These are phyloP conservation scores for Microcebus griseorufus DNA, from an alignment of 2,113 vertebrate species.

Conservation along the genomic window DNA sequence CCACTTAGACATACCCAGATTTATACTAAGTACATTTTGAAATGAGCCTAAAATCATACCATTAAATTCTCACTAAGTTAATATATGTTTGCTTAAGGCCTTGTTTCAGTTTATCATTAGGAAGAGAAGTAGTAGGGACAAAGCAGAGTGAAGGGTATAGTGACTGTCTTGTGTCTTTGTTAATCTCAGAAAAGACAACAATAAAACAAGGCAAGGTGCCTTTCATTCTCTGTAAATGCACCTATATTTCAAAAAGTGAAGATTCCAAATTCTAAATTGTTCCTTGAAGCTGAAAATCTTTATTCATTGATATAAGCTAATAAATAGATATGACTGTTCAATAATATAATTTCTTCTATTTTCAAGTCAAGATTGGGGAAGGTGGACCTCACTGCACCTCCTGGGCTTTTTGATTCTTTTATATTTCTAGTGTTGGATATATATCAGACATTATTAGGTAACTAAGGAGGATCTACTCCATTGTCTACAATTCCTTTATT, in stretches of 20 bases:
- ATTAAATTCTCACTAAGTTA: not conserved
- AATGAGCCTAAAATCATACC: not conserved
- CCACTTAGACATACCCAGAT: not conserved
- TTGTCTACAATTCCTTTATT: not conserved
- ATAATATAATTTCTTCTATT: not conserved
- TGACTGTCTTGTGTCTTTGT: not conserved
- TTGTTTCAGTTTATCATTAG: not conserved
- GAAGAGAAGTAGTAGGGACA: not conserved
- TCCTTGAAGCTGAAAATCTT: not conserved
- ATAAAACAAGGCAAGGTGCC: not conserved
- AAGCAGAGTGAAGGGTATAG: no score
- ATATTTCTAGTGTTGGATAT: not conserved
- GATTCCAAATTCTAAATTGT: not conserved
- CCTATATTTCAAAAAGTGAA: not conserved
- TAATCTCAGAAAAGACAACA: not conserved
- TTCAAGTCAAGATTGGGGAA: not conserved
- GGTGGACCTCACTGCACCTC: not conserved
- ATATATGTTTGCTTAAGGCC: not conserved
- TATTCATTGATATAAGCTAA: not conserved
- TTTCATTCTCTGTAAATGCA: not conserved
- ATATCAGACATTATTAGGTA: not conserved
- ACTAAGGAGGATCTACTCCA: not conserved
- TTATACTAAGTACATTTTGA: not conserved
- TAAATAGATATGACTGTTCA: not conserved
- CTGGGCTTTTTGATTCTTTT: not conserved